Evolutionary conservation across 2,797 vertebrate genomes (phyloP).

Genomic region (Trematomus bernacchii): DNA sequence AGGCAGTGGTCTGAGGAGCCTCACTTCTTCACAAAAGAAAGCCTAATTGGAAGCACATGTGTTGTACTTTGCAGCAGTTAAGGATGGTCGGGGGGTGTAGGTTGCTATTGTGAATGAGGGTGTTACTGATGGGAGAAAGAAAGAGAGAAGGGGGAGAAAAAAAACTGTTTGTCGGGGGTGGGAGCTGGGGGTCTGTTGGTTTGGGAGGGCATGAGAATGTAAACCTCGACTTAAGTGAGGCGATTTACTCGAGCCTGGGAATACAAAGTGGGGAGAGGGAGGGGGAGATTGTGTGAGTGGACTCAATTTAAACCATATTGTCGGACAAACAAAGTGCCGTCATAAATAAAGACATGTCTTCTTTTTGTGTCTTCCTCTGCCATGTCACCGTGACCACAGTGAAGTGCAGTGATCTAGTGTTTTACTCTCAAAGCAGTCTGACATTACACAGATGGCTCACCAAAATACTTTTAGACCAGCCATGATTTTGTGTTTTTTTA

Average conservation of each 20-base stretch:
- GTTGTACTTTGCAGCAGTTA: constrained; percentile 69
- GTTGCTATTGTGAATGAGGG: constrained; percentile 73
- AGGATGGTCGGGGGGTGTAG: constrained; percentile 38
- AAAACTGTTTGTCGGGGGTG: constrained; percentile 60
- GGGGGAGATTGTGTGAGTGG: constrained; percentile 41
- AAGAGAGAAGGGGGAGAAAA: neutral
- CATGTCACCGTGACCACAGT: constrained; percentile 11
- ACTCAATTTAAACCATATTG: constrained; percentile 78
- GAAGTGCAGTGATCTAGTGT: constrained; percentile 9
- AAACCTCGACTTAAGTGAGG: constrained; percentile 81
- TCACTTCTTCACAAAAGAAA: constrained; percentile 78
- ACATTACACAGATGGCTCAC: constrained; percentile 29
- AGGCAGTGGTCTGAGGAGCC: constrained; percentile 61
- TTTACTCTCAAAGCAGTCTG: constrained; percentile 12
- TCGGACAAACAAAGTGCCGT: constrained; percentile 59
- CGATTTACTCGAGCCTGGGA: constrained; percentile 82
- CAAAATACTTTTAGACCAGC: neutral
- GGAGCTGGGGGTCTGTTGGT: constrained; percentile 62
- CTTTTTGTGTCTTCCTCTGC: neutral
- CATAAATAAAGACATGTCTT: constrained; percentile 53
- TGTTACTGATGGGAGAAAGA: constrained; percentile 76
- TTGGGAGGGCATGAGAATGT: constrained; percentile 83
- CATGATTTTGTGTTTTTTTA: neutral
- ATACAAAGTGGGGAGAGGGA: constrained; percentile 51
- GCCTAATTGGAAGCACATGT: constrained; percentile 85